phyloP scores from a whole-genome alignment of 2,113 vertebrate genomes.

The Thryonomys swinderianus region DNA sequence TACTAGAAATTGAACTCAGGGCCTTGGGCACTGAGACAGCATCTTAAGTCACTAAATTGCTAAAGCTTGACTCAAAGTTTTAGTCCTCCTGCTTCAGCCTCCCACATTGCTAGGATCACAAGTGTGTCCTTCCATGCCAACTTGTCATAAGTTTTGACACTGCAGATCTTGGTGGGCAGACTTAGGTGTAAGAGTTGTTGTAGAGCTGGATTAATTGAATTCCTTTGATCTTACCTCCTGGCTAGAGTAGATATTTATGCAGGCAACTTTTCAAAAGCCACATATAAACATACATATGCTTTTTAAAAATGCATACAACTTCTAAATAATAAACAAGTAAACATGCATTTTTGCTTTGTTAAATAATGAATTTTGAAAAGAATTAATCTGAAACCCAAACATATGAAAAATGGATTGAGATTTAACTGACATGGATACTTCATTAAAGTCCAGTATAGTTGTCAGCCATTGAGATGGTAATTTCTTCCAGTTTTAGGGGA shows the following conservation, averaged over 20 bases:
- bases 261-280: neutral
- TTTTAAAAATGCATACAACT: neutral
- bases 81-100: neutral
- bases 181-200: neutral
- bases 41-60: neutral
- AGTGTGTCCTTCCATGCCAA: neutral
- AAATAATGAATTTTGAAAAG: slow-evolving; percentile 24
- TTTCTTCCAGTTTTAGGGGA: neutral
- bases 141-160: neutral
- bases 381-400: slow-evolving; percentile 27
- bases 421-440: neutral
- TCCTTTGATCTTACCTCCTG: neutral
- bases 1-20: neutral
- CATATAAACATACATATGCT: neutral
- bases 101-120: neutral
- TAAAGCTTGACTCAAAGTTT: neutral
- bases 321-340: neutral
- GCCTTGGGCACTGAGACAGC: neutral
- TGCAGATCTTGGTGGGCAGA: neutral
- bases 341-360: neutral
- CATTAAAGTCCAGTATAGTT: neutral
- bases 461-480: neutral
- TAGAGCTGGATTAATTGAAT: slow-evolving; percentile 4
- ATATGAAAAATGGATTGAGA: neutral
- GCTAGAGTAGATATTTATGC: neutral